phyloP scores from a whole-genome alignment of 2,113 vertebrate genomes.

The Mellivora capensis region DNA sequence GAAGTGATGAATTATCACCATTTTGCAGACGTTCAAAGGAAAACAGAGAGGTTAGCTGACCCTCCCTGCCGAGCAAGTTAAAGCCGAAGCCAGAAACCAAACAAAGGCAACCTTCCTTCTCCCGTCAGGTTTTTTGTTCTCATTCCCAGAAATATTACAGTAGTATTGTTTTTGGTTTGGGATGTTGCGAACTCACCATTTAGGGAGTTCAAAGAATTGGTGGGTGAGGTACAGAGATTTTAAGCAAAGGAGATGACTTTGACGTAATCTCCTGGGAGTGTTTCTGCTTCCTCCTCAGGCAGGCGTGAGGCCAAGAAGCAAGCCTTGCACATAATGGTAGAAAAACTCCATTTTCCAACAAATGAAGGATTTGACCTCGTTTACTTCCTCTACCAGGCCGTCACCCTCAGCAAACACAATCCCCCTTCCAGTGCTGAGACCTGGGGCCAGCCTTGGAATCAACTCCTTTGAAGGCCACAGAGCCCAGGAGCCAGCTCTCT shows the following conservation, averaged over 20 bases:
- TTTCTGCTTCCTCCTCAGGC: background rate
- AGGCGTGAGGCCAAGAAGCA: background rate
- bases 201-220: background rate
- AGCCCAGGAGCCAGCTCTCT: no score
- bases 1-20: background rate
- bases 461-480: rapidly evolving
- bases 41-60: background rate
- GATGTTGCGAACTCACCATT: background rate
- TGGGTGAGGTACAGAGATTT: background rate
- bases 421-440: background rate
- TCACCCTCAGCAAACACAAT: background rate
- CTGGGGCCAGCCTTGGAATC: rapidly evolving
- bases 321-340: background rate
- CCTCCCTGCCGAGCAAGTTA: background rate
- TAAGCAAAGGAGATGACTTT: background rate
- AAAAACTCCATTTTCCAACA: background rate
- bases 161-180: background rate
- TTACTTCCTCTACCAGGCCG: background rate
- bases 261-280: background rate
- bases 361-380: background rate
- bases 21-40: background rate
- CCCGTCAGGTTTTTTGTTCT: background rate
- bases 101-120: rapidly evolving
- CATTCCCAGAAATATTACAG: background rate
- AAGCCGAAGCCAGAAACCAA: background rate